Evolutionary conservation across 2,888 invertebrate species (phyloP).

Genomic region (Ectemnius lituratus): DNA sequence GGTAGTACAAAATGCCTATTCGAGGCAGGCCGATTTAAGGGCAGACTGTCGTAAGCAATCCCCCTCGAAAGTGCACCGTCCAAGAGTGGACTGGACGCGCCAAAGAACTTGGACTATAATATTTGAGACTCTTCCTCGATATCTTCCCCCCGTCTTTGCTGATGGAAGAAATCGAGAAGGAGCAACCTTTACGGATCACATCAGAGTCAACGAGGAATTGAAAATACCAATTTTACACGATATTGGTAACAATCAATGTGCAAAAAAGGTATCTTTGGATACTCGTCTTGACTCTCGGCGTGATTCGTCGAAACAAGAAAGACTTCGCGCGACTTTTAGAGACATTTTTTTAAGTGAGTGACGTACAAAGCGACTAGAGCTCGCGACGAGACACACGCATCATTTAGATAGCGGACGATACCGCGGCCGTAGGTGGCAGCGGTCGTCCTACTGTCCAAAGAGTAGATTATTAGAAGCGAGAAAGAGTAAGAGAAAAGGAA

Average conservation of each 20-base stretch:
- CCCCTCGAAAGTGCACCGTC: slow-evolving; percentile 47
- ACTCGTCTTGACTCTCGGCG: slow-evolving; percentile 2
- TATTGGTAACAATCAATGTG: neutral
- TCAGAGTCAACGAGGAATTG: too few relatives aligned
- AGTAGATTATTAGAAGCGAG: neutral
- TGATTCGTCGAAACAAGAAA: neutral
- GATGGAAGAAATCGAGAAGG: neutral
- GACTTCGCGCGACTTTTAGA: neutral
- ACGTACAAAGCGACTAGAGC: slow-evolving; percentile 33
- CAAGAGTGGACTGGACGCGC: slow-evolving; percentile 12
- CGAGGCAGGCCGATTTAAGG: slow-evolving; percentile 40
- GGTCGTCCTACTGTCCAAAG: neutral
- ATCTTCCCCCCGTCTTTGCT: neutral
- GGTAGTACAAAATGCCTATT: slow-evolving; percentile 46
- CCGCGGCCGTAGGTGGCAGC: too few relatives aligned
- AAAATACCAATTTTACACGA: neutral
- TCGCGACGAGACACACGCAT: slow-evolving; percentile 10
- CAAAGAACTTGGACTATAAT: slow-evolving; percentile 15
- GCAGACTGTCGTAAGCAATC: slow-evolving; percentile 19
- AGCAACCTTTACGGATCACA: neutral
- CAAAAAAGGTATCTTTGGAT: neutral
- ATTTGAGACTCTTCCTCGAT: neutral
- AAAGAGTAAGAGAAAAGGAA: neutral
- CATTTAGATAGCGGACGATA: too few relatives aligned
- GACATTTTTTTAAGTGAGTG: slow-evolving; percentile 20